phyloP scores from a whole-genome alignment of 2,888 invertebrate species.

The Periphyllus acericola region DNA sequence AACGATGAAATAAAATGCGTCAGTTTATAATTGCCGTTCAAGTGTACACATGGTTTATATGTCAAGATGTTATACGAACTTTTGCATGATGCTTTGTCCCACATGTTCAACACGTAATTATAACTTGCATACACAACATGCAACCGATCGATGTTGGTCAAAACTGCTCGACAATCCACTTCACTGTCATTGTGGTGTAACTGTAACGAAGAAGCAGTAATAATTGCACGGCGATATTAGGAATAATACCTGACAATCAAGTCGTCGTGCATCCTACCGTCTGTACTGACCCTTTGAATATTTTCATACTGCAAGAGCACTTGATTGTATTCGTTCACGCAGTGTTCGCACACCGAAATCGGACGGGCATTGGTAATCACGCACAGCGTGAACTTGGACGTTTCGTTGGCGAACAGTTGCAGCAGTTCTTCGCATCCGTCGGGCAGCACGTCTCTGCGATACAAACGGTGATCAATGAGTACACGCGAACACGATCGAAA shows the following conservation, averaged over 20 bases:
- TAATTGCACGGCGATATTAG: too few species aligned
- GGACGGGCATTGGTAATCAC: conserved; percentile 73
- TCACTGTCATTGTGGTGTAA: conserved; percentile 70
- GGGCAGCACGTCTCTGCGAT: conserved; percentile 29
- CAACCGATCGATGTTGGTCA: conserved; percentile 73
- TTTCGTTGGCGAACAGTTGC: conserved; percentile 70
- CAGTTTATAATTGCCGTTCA: neutral
- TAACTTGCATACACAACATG: conserved; percentile 73
- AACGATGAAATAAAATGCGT: conserved; percentile 63
- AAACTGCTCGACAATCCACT: conserved; percentile 70
- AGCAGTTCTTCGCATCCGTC: conserved; percentile 64
- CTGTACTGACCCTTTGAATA: conserved; percentile 67
- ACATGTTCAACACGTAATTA: conserved; percentile 71
- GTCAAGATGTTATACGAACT: conserved; percentile 68
- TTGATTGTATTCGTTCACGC: conserved; percentile 71
- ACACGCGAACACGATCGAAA: neutral
- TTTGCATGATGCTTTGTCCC: conserved; percentile 74
- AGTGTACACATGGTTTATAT: neutral
- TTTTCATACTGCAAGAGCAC: conserved; percentile 71
- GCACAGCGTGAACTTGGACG: conserved; percentile 73
- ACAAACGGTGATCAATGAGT: neutral
- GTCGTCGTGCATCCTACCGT: too few species aligned
- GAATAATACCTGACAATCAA: too few species aligned
- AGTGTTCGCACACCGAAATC: conserved; percentile 73
- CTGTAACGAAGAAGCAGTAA: conserved; percentile 64